Conservation (phyloP, 2,888 invertebrate species). For the Hypomecis atomaria region DNA sequence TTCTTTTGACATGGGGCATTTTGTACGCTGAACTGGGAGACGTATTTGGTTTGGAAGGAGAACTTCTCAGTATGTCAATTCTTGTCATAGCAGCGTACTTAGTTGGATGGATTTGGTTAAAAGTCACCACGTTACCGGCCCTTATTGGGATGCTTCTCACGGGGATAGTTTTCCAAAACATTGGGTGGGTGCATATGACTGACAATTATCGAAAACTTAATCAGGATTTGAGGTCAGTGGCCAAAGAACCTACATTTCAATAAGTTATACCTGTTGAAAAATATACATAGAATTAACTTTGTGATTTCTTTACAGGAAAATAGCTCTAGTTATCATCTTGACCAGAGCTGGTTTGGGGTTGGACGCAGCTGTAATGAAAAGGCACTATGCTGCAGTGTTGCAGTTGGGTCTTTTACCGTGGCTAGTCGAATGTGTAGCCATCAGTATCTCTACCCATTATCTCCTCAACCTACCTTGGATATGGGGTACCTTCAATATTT, state of each 20-base stretch:
- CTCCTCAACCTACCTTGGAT: constrained; percentile 90
- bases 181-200: constrained; percentile 86
- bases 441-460: constrained; percentile 86
- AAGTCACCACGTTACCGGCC: constrained; percentile 88
- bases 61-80: constrained; percentile 87
- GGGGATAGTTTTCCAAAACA: constrained; percentile 88
- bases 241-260: background rate
- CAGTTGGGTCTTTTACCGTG: constrained; percentile 92
- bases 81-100: constrained; percentile 88
- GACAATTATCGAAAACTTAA: constrained; percentile 86
- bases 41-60: constrained; percentile 86
- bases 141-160: constrained; percentile 91
- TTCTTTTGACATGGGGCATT: constrained; percentile 88
- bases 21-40: constrained; percentile 87
- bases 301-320: constrained; percentile 83
- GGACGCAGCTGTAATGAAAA: constrained; percentile 89
- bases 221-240: constrained; percentile 86
- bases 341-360: constrained; percentile 93
- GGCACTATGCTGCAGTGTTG: constrained; percentile 88
- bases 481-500: constrained; percentile 82
- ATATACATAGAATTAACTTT: background rate
- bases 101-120: constrained; percentile 88
- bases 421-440: constrained; percentile 88
- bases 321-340: constrained; percentile 93
- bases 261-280: too few relatives aligned